Percentiles rank a stretch among this genome's conserved stretches.
phyloP scores from a whole-genome alignment of 2,888 invertebrate genomes.

The Drosophila affinis region DNA sequence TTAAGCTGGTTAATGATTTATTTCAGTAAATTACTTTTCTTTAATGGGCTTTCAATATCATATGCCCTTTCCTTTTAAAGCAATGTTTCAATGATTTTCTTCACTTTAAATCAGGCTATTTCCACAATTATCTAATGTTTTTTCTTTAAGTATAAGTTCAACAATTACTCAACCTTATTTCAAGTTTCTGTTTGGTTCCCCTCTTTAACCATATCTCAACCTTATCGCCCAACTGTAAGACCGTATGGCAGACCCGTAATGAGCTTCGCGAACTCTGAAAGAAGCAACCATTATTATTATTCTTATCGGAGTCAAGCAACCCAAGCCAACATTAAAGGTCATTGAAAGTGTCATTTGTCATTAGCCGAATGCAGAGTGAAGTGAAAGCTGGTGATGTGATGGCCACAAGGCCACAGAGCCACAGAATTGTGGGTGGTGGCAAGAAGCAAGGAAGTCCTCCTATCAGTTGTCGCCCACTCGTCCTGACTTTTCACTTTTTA shows the following conservation, averaged over 20 bases:
- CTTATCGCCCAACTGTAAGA: not conserved
- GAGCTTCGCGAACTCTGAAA: constrained; percentile 19
- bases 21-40: too few relatives aligned
- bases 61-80: too few relatives aligned
- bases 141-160: too few relatives aligned
- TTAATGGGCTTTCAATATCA: too few relatives aligned
- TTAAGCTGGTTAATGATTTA: too few relatives aligned
- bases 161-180: too few relatives aligned
- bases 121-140: too few relatives aligned
- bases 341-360: constrained; percentile 35
- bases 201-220: not conserved
- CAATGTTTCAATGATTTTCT: too few relatives aligned
- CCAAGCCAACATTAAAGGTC: constrained; percentile 22
- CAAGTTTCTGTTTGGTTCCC: too few relatives aligned
- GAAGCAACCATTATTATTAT: constrained; percentile 21
- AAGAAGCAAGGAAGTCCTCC: constrained; percentile 9
- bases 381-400: constrained; percentile 41
- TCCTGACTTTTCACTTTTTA: constrained; percentile 21
- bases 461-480: constrained; percentile 51
- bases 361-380: constrained; percentile 42
- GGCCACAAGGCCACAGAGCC: constrained; percentile 39
- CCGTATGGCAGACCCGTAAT: constrained; percentile 6
- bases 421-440: not conserved
- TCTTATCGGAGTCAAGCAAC: constrained; percentile 29
- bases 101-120: too few relatives aligned